Evolutionary conservation across 2,888 invertebrate genomes (phyloP).

Genomic region (Biston stratarius): DNA sequence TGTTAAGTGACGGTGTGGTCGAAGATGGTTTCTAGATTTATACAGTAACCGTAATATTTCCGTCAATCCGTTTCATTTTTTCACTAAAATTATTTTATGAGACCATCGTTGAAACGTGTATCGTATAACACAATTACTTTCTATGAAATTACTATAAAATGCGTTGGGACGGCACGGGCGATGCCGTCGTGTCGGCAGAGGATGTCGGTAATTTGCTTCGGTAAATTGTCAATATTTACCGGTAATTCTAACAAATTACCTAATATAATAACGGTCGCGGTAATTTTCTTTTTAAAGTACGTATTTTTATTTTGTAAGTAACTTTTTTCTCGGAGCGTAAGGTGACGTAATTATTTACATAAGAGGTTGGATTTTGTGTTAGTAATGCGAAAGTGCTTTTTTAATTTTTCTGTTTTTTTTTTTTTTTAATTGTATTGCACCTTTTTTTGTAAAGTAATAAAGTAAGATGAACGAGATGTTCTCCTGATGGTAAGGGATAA

Average conservation of each 20-base stretch:
- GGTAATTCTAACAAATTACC: constrained; percentile 54
- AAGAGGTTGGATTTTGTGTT: not conserved
- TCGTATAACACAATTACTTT: constrained; percentile 13
- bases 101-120: not conserved
- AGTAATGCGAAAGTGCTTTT: too few species aligned
- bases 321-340: not conserved
- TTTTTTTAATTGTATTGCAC: too few species aligned
- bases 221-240: constrained; percentile 54
- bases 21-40: too few species aligned
- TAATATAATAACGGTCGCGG: constrained; percentile 44
- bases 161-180: constrained; percentile 20
- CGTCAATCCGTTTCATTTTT: not conserved
- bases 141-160: constrained; percentile 23
- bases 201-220: constrained; percentile 51
- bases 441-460: too few species aligned
- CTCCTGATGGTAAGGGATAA: too few species aligned
- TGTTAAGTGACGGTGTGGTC: too few species aligned
- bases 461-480: too few species aligned
- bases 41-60: not conserved
- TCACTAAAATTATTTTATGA: not conserved
- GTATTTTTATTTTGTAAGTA: constrained; percentile 27
- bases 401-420: too few species aligned
- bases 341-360: not conserved
- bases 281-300: constrained; percentile 34
- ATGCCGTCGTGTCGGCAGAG: constrained; percentile 28